These are phyloP conservation scores for Chlamydotis undulata DNA, from an alignment of 2,113 vertebrate genomes.

Conservation along the genomic window DNA sequence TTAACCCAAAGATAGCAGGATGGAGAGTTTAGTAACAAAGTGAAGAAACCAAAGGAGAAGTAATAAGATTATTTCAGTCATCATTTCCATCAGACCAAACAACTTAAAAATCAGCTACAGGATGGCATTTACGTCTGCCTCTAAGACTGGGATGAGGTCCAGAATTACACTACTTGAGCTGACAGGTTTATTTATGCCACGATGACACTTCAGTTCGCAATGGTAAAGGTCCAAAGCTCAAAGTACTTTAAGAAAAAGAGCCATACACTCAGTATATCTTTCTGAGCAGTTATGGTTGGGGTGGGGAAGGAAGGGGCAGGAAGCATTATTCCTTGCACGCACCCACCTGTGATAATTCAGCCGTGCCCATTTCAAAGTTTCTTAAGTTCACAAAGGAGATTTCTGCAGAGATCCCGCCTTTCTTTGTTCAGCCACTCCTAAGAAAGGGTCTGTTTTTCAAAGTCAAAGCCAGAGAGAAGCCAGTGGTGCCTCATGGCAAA, in stretches of 20 bases:
- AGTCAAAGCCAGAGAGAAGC: not conserved
- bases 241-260: not conserved
- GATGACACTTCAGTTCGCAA: slow-evolving; percentile 2
- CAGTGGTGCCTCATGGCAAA: not conserved
- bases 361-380: not conserved
- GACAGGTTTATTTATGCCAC: not conserved
- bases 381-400: not conserved
- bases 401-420: not conserved
- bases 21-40: not conserved
- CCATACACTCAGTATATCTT: not conserved
- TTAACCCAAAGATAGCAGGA: not conserved
- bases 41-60: slow-evolving; percentile 13
- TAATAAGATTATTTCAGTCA: not conserved
- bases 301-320: not conserved
- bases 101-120: slow-evolving; percentile 6
- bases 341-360: not conserved
- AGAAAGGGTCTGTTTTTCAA: not conserved
- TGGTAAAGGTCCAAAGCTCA: slow-evolving; percentile 18
- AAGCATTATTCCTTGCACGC: rapidly evolving
- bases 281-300: not conserved
- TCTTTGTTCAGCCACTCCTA: not conserved
- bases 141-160: slow-evolving; percentile 10
- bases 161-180: slow-evolving; percentile 16
- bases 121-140: not conserved
- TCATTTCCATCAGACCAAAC: not conserved